Evolutionary conservation across 2,113 vertebrate genomes (phyloP).

Genomic region (Gasterosteus aculeatus): DNA sequence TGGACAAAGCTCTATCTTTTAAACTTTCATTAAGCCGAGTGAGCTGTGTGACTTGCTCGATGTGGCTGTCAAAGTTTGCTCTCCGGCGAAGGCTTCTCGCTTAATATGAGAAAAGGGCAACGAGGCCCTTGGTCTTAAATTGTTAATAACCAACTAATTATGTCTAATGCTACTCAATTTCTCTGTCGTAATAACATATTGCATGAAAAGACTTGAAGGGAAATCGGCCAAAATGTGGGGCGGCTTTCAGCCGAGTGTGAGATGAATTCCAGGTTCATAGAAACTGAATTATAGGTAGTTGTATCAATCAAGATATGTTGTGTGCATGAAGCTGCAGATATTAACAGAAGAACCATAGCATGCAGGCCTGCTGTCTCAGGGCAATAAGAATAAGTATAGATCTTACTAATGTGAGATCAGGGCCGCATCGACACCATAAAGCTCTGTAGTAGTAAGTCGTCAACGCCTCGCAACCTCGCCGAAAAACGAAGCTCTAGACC

Average conservation of each 20-base stretch:
- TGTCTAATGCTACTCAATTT: constrained; percentile 26
- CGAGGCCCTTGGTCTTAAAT: constrained; percentile 33
- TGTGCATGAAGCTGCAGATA: neutral
- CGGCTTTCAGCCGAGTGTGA: constrained; percentile 23
- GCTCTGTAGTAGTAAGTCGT: neutral
- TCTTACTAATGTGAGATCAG: neutral
- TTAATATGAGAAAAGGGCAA: constrained; percentile 16
- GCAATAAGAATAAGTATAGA: neutral
- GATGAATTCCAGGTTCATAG: constrained; percentile 25
- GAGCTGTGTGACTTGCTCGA: constrained; percentile 17
- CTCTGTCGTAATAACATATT: constrained; percentile 21
- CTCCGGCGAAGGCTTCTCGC: neutral
- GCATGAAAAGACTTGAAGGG: constrained; percentile 13
- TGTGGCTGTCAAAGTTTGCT: neutral
- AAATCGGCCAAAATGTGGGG: constrained; percentile 6
- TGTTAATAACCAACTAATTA: constrained; percentile 41
- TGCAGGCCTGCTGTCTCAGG: neutral
- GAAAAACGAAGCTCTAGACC: neutral
- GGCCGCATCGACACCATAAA: neutral
- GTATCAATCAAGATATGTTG: constrained; percentile 3
- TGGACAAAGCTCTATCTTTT: neutral
- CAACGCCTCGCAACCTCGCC: neutral
- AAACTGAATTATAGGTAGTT: neutral
- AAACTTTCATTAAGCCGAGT: constrained; percentile 5
- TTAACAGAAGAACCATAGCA: neutral